These are phyloP conservation scores for Huso huso DNA, from an alignment of 2,797 vertebrate genomes.

Conservation along the genomic window DNA sequence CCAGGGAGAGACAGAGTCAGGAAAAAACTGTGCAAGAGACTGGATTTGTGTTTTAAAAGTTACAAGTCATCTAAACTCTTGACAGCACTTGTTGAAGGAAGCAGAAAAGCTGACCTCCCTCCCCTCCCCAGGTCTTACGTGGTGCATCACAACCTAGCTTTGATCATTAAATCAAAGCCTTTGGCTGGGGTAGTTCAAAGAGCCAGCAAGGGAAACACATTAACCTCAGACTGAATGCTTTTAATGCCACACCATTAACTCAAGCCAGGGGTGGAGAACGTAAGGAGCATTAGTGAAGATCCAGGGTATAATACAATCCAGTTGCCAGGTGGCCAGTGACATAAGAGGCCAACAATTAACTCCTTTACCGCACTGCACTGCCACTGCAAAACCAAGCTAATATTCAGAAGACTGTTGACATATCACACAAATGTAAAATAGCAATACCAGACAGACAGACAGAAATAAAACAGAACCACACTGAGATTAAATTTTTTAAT, in stretches of 20 bases:
- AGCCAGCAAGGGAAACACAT: not conserved
- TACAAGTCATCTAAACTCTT: too few species aligned
- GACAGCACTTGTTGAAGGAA: too few species aligned
- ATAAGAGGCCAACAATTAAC: too few species aligned
- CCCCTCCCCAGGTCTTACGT: not conserved
- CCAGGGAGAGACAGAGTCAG: not conserved
- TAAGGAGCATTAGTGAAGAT: not conserved
- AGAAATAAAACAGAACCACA: too few species aligned
- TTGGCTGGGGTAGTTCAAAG: conserved; percentile 8
- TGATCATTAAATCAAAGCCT: conserved; percentile 13
- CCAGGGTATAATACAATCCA: not conserved
- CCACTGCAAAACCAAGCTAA: too few species aligned
- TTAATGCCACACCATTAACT: not conserved
- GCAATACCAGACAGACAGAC: too few species aligned
- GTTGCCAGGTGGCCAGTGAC: too few species aligned
- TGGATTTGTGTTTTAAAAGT: too few species aligned
- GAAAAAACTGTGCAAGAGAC: not conserved
- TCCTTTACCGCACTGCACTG: too few species aligned
- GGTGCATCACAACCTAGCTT: conserved; percentile 1
- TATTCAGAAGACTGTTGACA: too few species aligned
- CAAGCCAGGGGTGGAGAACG: not conserved
- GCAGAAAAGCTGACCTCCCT: not conserved
- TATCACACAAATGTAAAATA: too few species aligned
- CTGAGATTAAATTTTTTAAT: too few species aligned
- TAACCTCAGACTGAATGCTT: conserved; percentile 2